phyloP scores from a whole-genome alignment of 2,113 vertebrate genomes.

The Oncorhynchus kisutch region DNA sequence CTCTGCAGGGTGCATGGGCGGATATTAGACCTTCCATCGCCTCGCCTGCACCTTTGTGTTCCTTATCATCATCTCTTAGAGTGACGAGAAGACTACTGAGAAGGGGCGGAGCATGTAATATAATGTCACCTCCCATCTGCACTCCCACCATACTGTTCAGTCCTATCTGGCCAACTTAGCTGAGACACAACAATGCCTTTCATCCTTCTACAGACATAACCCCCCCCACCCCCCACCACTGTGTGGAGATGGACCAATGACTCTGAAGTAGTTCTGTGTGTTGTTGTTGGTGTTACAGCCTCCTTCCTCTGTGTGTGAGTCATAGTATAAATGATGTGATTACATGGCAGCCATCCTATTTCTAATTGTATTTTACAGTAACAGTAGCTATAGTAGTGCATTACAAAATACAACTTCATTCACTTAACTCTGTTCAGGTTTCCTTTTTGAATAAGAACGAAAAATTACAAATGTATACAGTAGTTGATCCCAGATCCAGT shows the following conservation, averaged over 20 bases:
- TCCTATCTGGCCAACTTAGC: neutral
- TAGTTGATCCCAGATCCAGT: neutral
- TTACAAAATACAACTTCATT: neutral
- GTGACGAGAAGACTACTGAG: neutral
- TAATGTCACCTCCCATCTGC: neutral
- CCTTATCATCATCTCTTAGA: neutral
- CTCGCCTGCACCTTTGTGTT: neutral
- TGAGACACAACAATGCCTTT: neutral
- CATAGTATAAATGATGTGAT: neutral
- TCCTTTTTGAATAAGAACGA: neutral
- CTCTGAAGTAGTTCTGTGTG: conserved; percentile 24
- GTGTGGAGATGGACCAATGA: conserved; percentile 1
- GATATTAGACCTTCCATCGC: conserved; percentile 43
- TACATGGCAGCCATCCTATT: neutral
- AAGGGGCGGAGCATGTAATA: neutral
- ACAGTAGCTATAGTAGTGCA: neutral
- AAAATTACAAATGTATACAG: neutral
- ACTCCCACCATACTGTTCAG: neutral
- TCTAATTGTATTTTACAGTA: neutral
- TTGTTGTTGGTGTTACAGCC: conserved; percentile 49
- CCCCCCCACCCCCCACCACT: neutral
- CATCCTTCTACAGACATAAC: no score
- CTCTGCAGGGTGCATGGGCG: conserved; percentile 29
- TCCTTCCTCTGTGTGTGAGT: conserved; percentile 28
- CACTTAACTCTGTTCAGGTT: neutral